Percentiles rank a stretch among this genome's conserved stretches.
These are phyloP conservation scores for Prunella himalayana DNA, from an alignment of 2,113 vertebrate genomes.

Conservation along the genomic window DNA sequence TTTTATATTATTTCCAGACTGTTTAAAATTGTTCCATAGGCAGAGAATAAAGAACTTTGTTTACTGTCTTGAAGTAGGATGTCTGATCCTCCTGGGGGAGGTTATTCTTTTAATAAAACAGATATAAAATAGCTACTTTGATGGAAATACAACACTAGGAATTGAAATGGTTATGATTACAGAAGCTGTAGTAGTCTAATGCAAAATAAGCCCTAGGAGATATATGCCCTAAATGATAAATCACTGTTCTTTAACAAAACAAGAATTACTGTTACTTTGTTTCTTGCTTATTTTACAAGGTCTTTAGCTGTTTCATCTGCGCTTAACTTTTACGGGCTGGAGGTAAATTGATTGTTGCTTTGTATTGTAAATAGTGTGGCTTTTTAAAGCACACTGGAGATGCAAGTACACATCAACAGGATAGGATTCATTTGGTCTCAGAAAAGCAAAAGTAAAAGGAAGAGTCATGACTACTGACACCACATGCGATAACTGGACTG, in stretches of 20 bases:
- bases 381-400: background rate
- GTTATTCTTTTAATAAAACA: conserved; percentile 58
- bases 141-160: conserved; percentile 14
- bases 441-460: background rate
- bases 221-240: conserved; percentile 41
- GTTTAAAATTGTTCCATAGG: conserved; percentile 15
- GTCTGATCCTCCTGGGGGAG: conserved; percentile 40
- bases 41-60: conserved; percentile 45
- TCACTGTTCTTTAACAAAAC: conserved; percentile 41
- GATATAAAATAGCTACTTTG: conserved; percentile 28
- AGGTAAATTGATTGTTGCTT: conserved; percentile 31
- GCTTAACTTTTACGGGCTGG: conserved; percentile 35
- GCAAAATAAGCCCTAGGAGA: conserved; percentile 48
- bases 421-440: background rate
- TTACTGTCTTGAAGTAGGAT: conserved; percentile 35
- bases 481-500: background rate
- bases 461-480: background rate
- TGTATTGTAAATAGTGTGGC: conserved; percentile 1
- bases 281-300: conserved; percentile 54
- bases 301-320: conserved; percentile 38
- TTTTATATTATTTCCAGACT: conserved; percentile 35
- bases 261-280: conserved; percentile 46
- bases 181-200: conserved; percentile 37
- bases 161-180: conserved; percentile 38
- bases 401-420: background rate